Conservation (phyloP, 2,888 invertebrate genomes). For the Boloria euphrosyne region DNA sequence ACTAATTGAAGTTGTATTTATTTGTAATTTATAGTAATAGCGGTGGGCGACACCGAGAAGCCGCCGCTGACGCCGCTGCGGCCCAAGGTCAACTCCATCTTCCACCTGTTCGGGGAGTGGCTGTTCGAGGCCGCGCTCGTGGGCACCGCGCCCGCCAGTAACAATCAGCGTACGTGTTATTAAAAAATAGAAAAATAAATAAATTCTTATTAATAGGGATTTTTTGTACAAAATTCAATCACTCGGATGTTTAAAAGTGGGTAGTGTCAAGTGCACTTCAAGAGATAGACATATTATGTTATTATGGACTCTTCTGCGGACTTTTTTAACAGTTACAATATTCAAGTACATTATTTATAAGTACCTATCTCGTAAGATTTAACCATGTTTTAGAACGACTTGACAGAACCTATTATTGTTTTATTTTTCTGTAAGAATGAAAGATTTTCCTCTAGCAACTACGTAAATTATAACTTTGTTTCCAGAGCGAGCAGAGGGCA, state of each 20-base stretch:
- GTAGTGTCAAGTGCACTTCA: no score
- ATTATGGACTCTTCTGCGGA: no score
- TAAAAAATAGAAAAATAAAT: neutral
- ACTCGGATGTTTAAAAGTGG: no score
- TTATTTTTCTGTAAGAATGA: neutral
- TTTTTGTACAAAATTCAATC: no score
- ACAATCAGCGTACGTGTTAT: conserved; percentile 59
- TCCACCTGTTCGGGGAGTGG: conserved; percentile 98
- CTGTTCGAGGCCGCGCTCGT: conserved; percentile 97
- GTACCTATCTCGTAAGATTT: no score
- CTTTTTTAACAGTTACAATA: no score
- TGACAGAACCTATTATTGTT: no score
- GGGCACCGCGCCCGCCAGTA: conserved; percentile 81
- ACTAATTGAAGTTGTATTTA: neutral
- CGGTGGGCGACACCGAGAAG: conserved; percentile 84
- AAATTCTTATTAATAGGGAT: neutral
- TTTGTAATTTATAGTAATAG: conserved; percentile 30
- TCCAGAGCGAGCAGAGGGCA: conserved; percentile 71
- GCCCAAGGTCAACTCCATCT: conserved; percentile 96
- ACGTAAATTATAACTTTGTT: neutral
- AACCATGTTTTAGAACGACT: no score
- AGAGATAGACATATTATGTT: no score
- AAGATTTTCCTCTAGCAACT: no score
- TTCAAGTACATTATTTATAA: no score
- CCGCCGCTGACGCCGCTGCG: conserved; percentile 88